A percentile compares a stretch with the other conserved stretches of the same genome.
These are phyloP conservation scores for Sphaerophoria taeniata DNA, from an alignment of 2,888 invertebrate genomes.

Conservation along the genomic window DNA sequence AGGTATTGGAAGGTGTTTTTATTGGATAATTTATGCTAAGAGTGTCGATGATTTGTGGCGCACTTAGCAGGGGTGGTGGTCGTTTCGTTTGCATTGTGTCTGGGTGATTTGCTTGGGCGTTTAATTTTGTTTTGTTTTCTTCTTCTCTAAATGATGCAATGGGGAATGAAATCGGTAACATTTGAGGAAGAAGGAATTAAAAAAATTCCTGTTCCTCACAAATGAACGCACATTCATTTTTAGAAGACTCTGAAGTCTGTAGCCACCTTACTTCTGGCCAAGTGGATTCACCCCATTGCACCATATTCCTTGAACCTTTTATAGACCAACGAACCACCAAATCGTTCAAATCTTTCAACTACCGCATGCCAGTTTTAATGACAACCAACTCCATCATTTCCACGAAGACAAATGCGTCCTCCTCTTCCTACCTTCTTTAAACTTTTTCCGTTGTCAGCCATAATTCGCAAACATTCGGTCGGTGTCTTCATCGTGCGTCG, in stretches of 20 bases:
- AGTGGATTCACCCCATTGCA: slow-evolving; percentile 62
- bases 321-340: slow-evolving; percentile 37
- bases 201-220: no score
- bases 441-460: background rate
- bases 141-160: slow-evolving; percentile 52
- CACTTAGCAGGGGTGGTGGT: slow-evolving; percentile 44
- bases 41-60: slow-evolving; percentile 64
- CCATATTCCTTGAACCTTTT: slow-evolving; percentile 68
- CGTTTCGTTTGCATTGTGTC: slow-evolving; percentile 43
- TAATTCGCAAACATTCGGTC: slow-evolving; percentile 28
- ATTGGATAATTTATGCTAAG: slow-evolving; percentile 65
- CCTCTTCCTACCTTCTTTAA: background rate
- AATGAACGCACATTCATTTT: no score
- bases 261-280: background rate
- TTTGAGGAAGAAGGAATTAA: background rate
- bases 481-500: background rate
- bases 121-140: background rate
- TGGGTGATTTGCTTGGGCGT: background rate
- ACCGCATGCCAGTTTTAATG: slow-evolving; percentile 71
- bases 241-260: no score
- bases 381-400: slow-evolving; percentile 71
- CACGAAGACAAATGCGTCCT: slow-evolving; percentile 45
- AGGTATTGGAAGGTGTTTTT: slow-evolving; percentile 49
- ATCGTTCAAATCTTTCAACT: slow-evolving; percentile 41
- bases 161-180: slow-evolving; percentile 22